Base-by-base conservation (phyloP, 1,140 invertebrate genomes). In the Oppia nitens region DNA sequence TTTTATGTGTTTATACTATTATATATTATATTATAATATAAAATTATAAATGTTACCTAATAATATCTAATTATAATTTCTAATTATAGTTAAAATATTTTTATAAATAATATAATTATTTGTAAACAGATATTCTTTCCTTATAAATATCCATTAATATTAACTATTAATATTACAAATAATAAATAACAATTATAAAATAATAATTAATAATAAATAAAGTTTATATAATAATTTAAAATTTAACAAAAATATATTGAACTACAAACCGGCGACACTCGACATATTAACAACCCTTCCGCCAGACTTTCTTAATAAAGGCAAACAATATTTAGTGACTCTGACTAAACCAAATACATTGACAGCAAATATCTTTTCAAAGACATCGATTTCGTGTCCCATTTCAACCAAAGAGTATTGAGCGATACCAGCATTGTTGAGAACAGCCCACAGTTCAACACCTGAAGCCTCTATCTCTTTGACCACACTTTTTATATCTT, bases 351-450 rank as follows among this genome's bases (percentile, higher is more conserved):
- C 82, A 40, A 87, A 73, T 62, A 87, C 74, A 75, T 91, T 85
- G 53, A 84, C 77, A 47, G 74, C 65, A 26, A 68, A 62, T 40
- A 73, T 62, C 51, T 64, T 63, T 49, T 73, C 67, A 23, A 64
- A 60, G 6, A 55, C 47, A 17, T 59, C 60, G 60, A 47, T 17
- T 25, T 60, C 14, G 40, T 59, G 26, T 57, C 70, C 76, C 73
- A 77, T 70, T 77, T 78, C 77, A 12, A 77, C 64, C 62, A 77
- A 75, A 9, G 70, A 68, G 53, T 72, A 69, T 47, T 69, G 69
- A 55, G 70, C 72, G 12, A 77, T 71, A 0, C 85, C 83, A 57
- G 86, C 85, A 65, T 87, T 87, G 73, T 92, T 89, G 11, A 94
- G 81, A 47, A 94, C 73, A 14, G 84, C 86, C 87, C 87, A 92